Base-by-base conservation (phyloP, 2,797 vertebrate genomes). In the Synanceia verrucosa region DNA sequence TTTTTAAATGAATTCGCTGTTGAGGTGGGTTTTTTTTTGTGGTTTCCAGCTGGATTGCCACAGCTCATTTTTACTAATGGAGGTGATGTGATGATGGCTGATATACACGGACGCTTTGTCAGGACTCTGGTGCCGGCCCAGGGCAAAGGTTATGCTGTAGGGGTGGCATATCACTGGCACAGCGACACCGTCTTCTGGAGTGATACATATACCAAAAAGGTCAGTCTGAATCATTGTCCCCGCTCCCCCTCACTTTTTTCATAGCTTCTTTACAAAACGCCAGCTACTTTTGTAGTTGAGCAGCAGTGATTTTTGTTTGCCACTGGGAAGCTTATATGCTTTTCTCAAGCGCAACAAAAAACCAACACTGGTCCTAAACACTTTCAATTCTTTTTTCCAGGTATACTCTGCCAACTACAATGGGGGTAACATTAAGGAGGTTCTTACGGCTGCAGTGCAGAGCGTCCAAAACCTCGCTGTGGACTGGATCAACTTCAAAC, bases 401-500 rank as follows among this genome's bases (percentile, higher is more conserved):
- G 92, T 94, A 31, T 94, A 91, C 79, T 93, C 94, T 18, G 55
- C 86, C 24, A 83, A 88, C 75, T 91, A 73, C 43, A 81, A 94
- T 13, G 94, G 94, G 16, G 83, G 43, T 0, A 65, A 94, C 64
- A 77, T 92, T 26, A 86, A 81, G 47, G 93, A 91, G 81, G 66
- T 94, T 61, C 78, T 94, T 56, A 87, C 83, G 1, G 26, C 65
- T 10, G 87, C 89, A 2, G 92, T 93, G 24, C 78, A 88, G 10
- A 89, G 29, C 62, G 91, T 91, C 18, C 92, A 94, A 73, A 94
- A 92, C 76, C 73, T 94, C 0, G 94, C 92, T 1, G 91, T 94
- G 37, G 94, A 94, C 74, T 94, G 94, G 94, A 48, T 94, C 84
- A 94, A 93, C 82, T 89, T 93, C 44, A 94, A 94, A 73, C 92